Conservation (phyloP, 2,797 vertebrate genomes). For the Anabacerthia variegaticeps region DNA sequence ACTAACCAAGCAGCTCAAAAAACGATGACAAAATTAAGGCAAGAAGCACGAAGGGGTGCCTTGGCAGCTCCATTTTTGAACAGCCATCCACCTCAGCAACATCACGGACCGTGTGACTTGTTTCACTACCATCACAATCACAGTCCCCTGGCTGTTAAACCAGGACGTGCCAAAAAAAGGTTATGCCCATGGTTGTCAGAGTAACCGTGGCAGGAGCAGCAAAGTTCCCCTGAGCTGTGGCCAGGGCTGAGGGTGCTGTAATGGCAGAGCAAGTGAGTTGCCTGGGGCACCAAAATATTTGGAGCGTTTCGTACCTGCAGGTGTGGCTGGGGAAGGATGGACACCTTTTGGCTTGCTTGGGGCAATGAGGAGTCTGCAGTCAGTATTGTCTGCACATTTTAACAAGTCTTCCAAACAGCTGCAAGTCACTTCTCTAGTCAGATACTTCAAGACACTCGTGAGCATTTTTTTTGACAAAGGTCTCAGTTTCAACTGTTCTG, state of each 20-base stretch:
- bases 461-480: neutral
- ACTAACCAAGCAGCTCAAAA: neutral
- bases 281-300: conserved; percentile 13
- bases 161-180: neutral
- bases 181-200: conserved; percentile 14
- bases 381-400: neutral
- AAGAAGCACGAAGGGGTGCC: neutral
- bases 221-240: neutral
- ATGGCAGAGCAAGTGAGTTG: conserved; percentile 1
- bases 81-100: neutral
- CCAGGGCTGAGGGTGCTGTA: neutral
- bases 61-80: neutral
- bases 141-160: neutral
- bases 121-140: neutral
- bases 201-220: neutral
- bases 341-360: neutral
- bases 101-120: neutral
- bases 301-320: neutral
- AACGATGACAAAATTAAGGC: neutral
- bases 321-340: neutral
- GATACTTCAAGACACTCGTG: neutral
- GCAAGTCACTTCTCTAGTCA: neutral
- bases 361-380: neutral
- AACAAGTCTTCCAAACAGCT: neutral
- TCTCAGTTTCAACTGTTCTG: neutral